phyloP scores from a whole-genome alignment of 2,797 vertebrate species.

The Gymnothorax javanicus region DNA sequence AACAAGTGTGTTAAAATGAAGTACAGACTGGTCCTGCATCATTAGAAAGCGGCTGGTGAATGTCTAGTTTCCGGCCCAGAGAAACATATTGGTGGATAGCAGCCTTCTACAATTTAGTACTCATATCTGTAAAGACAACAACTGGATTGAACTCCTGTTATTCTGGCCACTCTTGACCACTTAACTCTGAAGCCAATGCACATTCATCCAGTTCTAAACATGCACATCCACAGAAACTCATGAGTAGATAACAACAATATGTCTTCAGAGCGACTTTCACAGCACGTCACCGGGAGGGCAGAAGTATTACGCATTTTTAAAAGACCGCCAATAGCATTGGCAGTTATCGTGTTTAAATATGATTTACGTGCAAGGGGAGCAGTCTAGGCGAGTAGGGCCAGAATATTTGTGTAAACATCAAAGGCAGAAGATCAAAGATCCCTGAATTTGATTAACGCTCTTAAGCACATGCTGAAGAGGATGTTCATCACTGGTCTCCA shows the following conservation, averaged over 20 bases:
- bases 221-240: neutral
- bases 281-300: neutral
- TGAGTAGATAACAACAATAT: neutral
- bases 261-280: neutral
- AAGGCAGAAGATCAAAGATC: neutral
- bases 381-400: neutral
- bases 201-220: neutral
- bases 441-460: neutral
- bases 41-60: neutral
- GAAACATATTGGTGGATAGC: neutral
- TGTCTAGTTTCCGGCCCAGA: neutral
- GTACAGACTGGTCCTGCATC: neutral
- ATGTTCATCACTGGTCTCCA: slow-evolving; percentile 20
- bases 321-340: neutral
- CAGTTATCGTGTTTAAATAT: neutral
- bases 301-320: neutral
- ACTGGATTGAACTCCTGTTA: neutral
- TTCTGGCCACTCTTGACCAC: neutral
- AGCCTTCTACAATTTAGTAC: neutral
- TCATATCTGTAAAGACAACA: neutral
- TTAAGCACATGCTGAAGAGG: slow-evolving; percentile 10
- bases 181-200: neutral
- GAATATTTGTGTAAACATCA: neutral
- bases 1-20: neutral
- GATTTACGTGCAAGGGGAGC: neutral